phyloP scores from a whole-genome alignment of 1,140 invertebrate genomes.

The Drosophila insularis region DNA sequence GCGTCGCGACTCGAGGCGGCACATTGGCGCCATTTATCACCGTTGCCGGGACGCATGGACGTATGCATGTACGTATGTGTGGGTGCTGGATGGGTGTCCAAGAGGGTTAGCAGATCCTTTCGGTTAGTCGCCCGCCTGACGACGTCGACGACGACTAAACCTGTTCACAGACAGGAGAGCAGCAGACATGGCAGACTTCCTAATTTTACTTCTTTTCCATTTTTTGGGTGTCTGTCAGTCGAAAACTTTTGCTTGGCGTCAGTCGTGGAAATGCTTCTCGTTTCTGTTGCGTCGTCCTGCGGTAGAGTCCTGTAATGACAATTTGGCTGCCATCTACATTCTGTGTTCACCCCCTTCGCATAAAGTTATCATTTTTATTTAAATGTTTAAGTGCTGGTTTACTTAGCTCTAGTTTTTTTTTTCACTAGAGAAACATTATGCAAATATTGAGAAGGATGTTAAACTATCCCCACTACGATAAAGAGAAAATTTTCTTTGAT shows the following conservation, averaged over 20 bases:
- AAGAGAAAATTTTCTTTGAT: neutral
- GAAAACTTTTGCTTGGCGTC: constrained; percentile 77
- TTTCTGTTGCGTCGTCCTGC: constrained; percentile 62
- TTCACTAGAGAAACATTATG: constrained; percentile 42
- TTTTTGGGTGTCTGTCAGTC: constrained; percentile 29
- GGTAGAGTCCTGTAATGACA: constrained; percentile 67
- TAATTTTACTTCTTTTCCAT: constrained; percentile 58
- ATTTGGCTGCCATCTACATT: constrained; percentile 52
- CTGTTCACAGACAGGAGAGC: constrained; percentile 66
- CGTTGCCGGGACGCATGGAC: constrained; percentile 70
- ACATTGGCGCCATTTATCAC: constrained; percentile 82
- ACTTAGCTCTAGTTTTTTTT: constrained; percentile 3
- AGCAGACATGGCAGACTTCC: constrained; percentile 47
- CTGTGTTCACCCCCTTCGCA: constrained; percentile 70
- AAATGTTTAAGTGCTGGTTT: constrained; percentile 71
- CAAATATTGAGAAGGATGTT: neutral
- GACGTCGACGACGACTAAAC: constrained; percentile 44
- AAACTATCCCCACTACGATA: neutral
- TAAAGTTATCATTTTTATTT: constrained; percentile 81
- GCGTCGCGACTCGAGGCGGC: constrained; percentile 74
- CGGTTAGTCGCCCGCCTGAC: constrained; percentile 53
- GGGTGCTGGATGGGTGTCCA: neutral
- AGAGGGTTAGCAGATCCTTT: constrained; percentile 8
- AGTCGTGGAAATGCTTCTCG: constrained; percentile 38
- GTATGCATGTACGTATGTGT: constrained; percentile 26